Percentiles rank a stretch among this genome's conserved stretches.
Conservation (phyloP, 2,888 invertebrate genomes). For the Labia minor region DNA sequence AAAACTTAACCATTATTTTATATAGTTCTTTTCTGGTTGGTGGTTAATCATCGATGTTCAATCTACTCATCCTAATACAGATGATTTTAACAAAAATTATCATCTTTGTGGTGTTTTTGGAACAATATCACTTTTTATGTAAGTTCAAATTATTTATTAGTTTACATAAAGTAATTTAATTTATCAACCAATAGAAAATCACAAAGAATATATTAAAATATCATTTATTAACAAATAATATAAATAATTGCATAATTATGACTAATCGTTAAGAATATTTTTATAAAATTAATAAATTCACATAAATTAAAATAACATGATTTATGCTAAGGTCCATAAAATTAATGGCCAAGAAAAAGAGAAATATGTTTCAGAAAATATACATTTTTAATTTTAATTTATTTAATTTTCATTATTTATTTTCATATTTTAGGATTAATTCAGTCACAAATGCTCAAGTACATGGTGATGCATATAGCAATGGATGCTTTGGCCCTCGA, state of each 20-base stretch:
- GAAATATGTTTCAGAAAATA: no score
- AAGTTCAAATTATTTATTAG: no score
- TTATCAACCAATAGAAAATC: not conserved
- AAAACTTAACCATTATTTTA: no score
- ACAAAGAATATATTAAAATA: not conserved
- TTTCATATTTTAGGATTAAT: slow-evolving; percentile 64
- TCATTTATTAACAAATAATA: not conserved
- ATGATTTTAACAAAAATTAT: slow-evolving; percentile 48
- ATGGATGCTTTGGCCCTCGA: slow-evolving; percentile 74
- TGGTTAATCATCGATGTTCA: slow-evolving; percentile 96
- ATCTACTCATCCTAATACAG: slow-evolving; percentile 54
- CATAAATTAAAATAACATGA: no score
- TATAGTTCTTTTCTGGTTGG: slow-evolving; percentile 91
- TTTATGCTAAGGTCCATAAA: no score
- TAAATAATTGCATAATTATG: not conserved
- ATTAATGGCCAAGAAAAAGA: no score
- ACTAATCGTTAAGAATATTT: not conserved
- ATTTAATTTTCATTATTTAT: slow-evolving; percentile 2
- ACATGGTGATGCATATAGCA: slow-evolving; percentile 69
- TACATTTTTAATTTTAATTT: not conserved
- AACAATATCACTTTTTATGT: slow-evolving; percentile 89
- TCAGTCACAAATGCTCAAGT: slow-evolving; percentile 92
- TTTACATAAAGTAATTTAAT: no score
- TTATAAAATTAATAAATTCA: no score
- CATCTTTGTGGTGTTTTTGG: slow-evolving; percentile 92